These are phyloP conservation scores for Diabrotica undecimpunctata DNA, from an alignment of 1,140 invertebrate species.

Conservation along the genomic window DNA sequence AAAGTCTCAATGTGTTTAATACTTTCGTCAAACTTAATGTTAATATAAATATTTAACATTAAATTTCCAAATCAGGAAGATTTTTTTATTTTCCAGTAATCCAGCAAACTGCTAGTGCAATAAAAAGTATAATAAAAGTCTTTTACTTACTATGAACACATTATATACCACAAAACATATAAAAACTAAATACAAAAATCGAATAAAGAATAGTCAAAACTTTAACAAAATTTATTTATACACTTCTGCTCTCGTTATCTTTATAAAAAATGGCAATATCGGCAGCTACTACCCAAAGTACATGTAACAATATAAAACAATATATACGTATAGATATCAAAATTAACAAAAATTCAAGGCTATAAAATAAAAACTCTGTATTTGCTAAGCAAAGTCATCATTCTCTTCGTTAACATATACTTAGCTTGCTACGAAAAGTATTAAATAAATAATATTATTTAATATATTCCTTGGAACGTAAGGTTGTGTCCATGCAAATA, in stretches of 20 bases:
- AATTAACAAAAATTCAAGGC: constrained; percentile 16
- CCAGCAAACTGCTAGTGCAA: neutral
- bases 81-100: no score
- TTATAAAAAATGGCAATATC: constrained; percentile 21
- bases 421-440: no score
- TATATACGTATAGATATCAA: constrained; percentile 10
- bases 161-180: constrained; percentile 7
- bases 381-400: no score
- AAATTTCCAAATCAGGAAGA: no score
- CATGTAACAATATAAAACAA: constrained; percentile 17
- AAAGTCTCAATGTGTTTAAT: no score
- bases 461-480: no score
- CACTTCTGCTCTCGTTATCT: constrained; percentile 12
- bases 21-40: no score
- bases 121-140: constrained; percentile 5
- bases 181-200: constrained; percentile 12
- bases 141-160: constrained; percentile 7
- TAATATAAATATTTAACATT: no score
- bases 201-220: constrained; percentile 13
- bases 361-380: no score
- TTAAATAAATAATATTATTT: no score
- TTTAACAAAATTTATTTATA: constrained; percentile 18
- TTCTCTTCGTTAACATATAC: no score
- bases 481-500: no score
- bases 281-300: constrained; percentile 12